These are phyloP conservation scores for Chrysina gloriosa DNA, from an alignment of 2,888 invertebrate genomes.

Conservation along the genomic window DNA sequence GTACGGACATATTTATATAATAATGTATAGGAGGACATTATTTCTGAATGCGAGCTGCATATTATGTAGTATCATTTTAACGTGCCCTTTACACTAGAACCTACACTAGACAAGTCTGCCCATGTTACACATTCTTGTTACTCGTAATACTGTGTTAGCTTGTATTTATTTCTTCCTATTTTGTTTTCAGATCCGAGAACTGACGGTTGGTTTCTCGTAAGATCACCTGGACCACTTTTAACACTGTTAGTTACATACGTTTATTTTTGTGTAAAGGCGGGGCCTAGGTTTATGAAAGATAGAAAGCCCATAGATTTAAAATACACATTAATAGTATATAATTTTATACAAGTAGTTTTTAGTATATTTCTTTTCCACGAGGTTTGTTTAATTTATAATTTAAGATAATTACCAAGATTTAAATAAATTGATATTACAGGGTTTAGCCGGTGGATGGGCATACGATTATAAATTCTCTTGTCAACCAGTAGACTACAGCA, in stretches of 20 bases:
- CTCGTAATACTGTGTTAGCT: not conserved
- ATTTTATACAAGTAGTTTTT: slow-evolving; percentile 85
- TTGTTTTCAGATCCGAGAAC: slow-evolving; percentile 73
- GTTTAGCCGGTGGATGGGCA: slow-evolving; percentile 62
- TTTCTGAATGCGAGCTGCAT: too few relatives aligned
- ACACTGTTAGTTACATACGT: slow-evolving; percentile 76
- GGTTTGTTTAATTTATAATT: slow-evolving; percentile 64
- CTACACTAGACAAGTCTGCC: too few relatives aligned
- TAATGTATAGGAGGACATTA: too few relatives aligned
- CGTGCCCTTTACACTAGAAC: too few relatives aligned
- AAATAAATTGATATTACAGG: slow-evolving; percentile 50
- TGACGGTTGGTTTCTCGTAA: slow-evolving; percentile 79
- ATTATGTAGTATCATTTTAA: too few relatives aligned
- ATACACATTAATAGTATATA: slow-evolving; percentile 82
- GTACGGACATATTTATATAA: too few relatives aligned
- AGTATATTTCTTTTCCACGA: slow-evolving; percentile 85
- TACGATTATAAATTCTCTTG: slow-evolving; percentile 77
- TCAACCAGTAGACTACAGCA: slow-evolving; percentile 77
- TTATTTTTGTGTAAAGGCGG: slow-evolving; percentile 80
- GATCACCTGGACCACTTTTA: slow-evolving; percentile 77
- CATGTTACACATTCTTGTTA: too few relatives aligned
- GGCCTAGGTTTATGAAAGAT: slow-evolving; percentile 87
- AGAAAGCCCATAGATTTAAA: slow-evolving; percentile 85
- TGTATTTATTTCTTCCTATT: not conserved
- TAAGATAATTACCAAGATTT: not conserved